Evolutionary conservation across 2,888 invertebrate genomes (phyloP).

Genomic region (Bellardia bayeri): DNA sequence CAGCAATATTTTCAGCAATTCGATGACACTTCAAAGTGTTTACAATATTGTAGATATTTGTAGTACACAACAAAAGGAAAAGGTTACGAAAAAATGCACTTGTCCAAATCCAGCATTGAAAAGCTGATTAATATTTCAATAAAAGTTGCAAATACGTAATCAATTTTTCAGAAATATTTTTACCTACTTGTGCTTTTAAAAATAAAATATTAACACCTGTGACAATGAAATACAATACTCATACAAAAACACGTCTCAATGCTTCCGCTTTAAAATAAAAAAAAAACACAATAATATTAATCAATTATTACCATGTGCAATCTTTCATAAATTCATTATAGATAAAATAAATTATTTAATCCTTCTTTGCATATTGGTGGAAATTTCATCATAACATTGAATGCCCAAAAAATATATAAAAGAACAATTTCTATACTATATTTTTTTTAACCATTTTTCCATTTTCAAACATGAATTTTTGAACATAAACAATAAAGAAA

Average conservation of each 20-base stretch:
- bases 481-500: no score
- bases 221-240: slow-evolving; percentile 32
- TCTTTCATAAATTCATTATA: neutral
- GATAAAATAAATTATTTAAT: neutral
- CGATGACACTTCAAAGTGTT: no score
- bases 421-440: no score
- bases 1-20: no score
- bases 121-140: slow-evolving; percentile 13
- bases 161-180: slow-evolving; percentile 19
- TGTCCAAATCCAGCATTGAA: slow-evolving; percentile 5
- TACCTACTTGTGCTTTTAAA: slow-evolving; percentile 12
- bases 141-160: slow-evolving; percentile 35
- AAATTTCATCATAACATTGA: no score
- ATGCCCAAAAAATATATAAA: no score
- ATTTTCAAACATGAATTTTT: no score
- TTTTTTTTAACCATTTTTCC: no score
- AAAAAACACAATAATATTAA: neutral
- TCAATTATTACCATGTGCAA: slow-evolving; percentile 21
- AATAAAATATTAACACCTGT: slow-evolving; percentile 45
- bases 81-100: neutral
- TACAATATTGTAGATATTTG: neutral
- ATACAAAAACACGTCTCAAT: slow-evolving; percentile 29
- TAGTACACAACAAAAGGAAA: slow-evolving; percentile 6
- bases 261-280: slow-evolving; percentile 41
- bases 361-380: no score